Conservation (phyloP, 2,113 vertebrate genomes). For the Forbesichthys papilliferus region DNA sequence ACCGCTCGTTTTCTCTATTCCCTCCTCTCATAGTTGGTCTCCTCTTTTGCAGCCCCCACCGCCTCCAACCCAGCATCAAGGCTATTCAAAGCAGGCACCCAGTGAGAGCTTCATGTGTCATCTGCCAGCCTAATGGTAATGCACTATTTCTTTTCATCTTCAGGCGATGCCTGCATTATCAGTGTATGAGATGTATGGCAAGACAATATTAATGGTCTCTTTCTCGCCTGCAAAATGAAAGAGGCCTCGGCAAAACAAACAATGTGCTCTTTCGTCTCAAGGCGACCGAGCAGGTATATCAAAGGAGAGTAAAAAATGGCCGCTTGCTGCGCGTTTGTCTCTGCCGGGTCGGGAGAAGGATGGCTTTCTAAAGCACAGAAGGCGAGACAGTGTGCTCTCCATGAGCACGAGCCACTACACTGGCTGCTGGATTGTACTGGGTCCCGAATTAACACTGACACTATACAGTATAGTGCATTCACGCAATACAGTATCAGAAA, state of each 20-base stretch:
- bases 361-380: conserved; percentile 30
- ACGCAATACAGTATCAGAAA: conserved; percentile 54
- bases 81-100: conserved; percentile 56
- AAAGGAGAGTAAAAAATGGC: conserved; percentile 73
- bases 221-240: conserved; percentile 69
- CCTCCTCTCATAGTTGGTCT: conserved; percentile 10
- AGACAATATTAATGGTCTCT: conserved; percentile 76
- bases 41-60: conserved; percentile 8
- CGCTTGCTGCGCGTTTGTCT: conserved; percentile 57
- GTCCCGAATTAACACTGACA: conserved; percentile 50
- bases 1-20: neutral
- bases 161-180: conserved; percentile 77
- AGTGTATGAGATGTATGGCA: conserved; percentile 72
- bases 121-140: conserved; percentile 72
- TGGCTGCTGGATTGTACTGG: conserved; percentile 25
- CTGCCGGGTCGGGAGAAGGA: conserved; percentile 56
- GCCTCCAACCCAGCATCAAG: conserved; percentile 28
- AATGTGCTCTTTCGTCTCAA: conserved; percentile 72
- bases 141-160: conserved; percentile 77
- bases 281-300: conserved; percentile 72
- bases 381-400: conserved; percentile 14
- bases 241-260: conserved; percentile 75
- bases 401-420: conserved; percentile 17
- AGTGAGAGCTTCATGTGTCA: conserved; percentile 67
- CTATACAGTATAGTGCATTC: conserved; percentile 47